phyloP scores from a whole-genome alignment of 2,888 invertebrate genomes.

The Nudaria mundana region DNA sequence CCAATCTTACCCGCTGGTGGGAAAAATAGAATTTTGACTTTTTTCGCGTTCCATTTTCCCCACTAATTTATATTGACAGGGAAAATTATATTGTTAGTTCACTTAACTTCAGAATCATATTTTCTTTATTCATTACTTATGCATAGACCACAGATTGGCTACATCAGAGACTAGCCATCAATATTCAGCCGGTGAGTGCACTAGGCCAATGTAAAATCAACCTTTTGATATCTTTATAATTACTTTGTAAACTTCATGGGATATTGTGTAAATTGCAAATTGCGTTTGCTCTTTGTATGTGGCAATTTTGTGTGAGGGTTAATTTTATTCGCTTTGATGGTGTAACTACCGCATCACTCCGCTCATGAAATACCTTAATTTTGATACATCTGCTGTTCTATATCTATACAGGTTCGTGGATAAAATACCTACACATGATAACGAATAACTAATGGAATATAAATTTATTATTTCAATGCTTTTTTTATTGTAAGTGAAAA shows the following conservation, averaged over 20 bases:
- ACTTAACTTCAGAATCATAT: slow-evolving; percentile 65
- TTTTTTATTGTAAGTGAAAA: no score
- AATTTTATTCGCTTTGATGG: slow-evolving; percentile 15
- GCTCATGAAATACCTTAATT: background rate
- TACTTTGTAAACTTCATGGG: slow-evolving; percentile 22
- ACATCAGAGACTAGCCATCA: slow-evolving; percentile 63
- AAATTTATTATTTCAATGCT: no score
- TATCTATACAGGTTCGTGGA: no score
- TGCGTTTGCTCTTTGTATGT: slow-evolving; percentile 24
- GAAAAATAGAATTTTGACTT: no score
- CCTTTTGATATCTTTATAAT: slow-evolving; percentile 41
- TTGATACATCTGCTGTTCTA: background rate
- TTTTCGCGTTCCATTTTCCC: no score
- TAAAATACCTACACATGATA: no score
- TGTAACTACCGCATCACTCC: slow-evolving; percentile 3
- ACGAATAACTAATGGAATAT: no score
- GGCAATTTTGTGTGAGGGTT: slow-evolving; percentile 15
- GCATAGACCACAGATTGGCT: slow-evolving; percentile 78
- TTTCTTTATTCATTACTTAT: slow-evolving; percentile 77
- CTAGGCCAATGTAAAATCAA: slow-evolving; percentile 44
- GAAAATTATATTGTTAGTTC: no score
- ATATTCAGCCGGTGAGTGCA: slow-evolving; percentile 65
- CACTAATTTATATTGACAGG: no score
- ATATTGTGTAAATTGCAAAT: slow-evolving; percentile 33
- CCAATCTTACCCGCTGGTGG: no score